Evolutionary conservation across 2,888 invertebrate genomes (phyloP).

Genomic region (Acleris literana): DNA sequence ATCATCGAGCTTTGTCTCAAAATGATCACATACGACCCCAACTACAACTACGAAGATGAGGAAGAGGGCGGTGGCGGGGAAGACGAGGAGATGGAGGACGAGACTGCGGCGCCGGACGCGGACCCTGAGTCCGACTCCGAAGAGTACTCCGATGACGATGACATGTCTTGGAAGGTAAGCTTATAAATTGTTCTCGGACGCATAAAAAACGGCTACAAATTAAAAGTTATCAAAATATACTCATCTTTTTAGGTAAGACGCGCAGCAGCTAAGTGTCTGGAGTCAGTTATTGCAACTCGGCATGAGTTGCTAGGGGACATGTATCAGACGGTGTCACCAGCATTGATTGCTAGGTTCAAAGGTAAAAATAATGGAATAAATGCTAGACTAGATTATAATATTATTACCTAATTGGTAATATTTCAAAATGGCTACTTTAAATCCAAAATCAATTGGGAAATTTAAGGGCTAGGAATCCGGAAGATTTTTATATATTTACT

Average conservation of each 20-base stretch:
- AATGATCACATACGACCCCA: conserved; percentile 98
- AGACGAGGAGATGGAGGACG: conserved; percentile 89
- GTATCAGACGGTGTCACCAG: conserved; percentile 94
- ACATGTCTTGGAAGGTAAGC: conserved; percentile 98
- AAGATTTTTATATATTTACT: too few relatives aligned
- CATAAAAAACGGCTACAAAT: too few relatives aligned
- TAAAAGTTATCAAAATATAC: too few relatives aligned
- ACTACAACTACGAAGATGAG: conserved; percentile 98
- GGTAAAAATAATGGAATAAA: conserved; percentile 74
- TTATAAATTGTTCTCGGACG: not conserved
- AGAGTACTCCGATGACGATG: conserved; percentile 99
- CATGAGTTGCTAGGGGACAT: conserved; percentile 95
- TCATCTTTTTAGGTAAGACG: conserved; percentile 85
- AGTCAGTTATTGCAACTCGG: conserved; percentile 96
- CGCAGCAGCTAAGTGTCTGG: conserved; percentile 98
- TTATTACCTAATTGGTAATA: too few relatives aligned
- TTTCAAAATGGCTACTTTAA: too few relatives aligned
- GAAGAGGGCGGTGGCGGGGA: conserved; percentile 88
- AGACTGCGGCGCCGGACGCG: conserved; percentile 86
- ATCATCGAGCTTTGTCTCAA: conserved; percentile 93
- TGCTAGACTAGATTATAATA: too few relatives aligned
- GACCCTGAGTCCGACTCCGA: conserved; percentile 93
- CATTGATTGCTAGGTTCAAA: conserved; percentile 96
- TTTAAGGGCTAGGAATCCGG: too few relatives aligned
- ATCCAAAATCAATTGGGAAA: too few relatives aligned